Conservation (phyloP, 1,140 invertebrate species). For the Temnothorax nylanderi region DNA sequence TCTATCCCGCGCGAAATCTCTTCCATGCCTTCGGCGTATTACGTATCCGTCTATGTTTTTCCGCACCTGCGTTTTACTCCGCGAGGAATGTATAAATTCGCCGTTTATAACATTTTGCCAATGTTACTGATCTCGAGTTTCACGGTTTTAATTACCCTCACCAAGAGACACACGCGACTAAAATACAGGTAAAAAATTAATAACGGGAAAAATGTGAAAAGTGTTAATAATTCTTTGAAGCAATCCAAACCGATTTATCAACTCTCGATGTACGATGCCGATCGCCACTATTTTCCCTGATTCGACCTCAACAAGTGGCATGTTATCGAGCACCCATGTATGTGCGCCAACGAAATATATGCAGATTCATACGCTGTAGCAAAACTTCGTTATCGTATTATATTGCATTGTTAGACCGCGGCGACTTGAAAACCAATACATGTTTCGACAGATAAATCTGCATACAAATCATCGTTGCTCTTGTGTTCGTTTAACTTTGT, state of each 20-base stretch:
- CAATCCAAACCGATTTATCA: background rate
- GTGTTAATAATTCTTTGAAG: background rate
- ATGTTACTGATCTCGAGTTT: background rate
- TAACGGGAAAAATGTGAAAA: background rate
- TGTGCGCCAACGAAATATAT: background rate
- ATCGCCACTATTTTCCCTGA: background rate
- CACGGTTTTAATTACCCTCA: background rate
- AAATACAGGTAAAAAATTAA: background rate
- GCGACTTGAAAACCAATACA: background rate
- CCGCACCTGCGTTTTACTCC: background rate
- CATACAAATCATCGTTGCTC: background rate
- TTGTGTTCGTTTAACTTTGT: background rate
- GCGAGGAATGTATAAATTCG: constrained; percentile 6
- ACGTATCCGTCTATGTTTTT: constrained; percentile 38
- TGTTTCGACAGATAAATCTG: background rate
- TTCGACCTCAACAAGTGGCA: constrained; percentile 27
- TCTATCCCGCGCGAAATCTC: constrained; percentile 37
- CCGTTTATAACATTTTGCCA: background rate
- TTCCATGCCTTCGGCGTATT: constrained; percentile 50
- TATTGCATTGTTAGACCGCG: constrained; percentile 8
- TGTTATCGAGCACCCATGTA: constrained; percentile 14
- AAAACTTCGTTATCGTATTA: constrained; percentile 20
- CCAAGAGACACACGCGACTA: background rate
- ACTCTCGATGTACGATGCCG: background rate
- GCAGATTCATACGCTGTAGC: constrained; percentile 21